Evolutionary conservation across 2,888 invertebrate genomes (phyloP).

Genomic region (Hydrotaea cyrtoneurina): DNA sequence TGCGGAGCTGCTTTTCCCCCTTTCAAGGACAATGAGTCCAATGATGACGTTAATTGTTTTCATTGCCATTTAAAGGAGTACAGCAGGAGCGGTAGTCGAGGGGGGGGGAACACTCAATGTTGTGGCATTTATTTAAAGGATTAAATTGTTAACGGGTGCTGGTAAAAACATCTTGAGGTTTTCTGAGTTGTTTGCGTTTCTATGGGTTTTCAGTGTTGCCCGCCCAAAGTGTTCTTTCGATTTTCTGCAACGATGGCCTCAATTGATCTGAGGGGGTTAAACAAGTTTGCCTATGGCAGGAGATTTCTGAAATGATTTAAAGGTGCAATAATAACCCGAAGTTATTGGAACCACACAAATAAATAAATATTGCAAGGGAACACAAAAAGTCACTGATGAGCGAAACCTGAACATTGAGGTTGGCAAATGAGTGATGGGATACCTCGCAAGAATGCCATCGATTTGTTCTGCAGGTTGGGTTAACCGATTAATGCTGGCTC

Average conservation of each 20-base stretch:
- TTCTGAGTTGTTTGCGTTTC: constrained; percentile 8
- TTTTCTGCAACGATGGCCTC: background rate
- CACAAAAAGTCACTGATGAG: no score
- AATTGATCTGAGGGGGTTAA: background rate
- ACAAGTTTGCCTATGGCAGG: background rate
- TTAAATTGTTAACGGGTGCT: constrained; percentile 24
- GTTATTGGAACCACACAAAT: no score
- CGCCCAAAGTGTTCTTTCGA: background rate
- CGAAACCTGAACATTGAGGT: no score
- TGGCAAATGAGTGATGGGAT: no score
- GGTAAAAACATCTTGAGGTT: constrained; percentile 34
- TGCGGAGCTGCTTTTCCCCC: background rate
- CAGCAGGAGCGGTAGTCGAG: background rate
- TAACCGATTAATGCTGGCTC: no score
- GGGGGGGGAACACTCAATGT: constrained; percentile 45
- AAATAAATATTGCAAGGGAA: no score
- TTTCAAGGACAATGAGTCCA: constrained; percentile 23
- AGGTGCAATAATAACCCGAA: constrained; percentile 17
- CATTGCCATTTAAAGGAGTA: constrained; percentile 42
- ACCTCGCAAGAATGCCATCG: no score
- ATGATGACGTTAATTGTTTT: constrained; percentile 67
- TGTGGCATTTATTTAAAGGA: constrained; percentile 61
- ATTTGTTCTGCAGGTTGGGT: no score
- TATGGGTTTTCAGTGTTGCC: constrained; percentile 1
- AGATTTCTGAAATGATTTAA: background rate